phyloP scores from a whole-genome alignment of 2,888 invertebrate genomes.

The Adelphocoris suturalis region DNA sequence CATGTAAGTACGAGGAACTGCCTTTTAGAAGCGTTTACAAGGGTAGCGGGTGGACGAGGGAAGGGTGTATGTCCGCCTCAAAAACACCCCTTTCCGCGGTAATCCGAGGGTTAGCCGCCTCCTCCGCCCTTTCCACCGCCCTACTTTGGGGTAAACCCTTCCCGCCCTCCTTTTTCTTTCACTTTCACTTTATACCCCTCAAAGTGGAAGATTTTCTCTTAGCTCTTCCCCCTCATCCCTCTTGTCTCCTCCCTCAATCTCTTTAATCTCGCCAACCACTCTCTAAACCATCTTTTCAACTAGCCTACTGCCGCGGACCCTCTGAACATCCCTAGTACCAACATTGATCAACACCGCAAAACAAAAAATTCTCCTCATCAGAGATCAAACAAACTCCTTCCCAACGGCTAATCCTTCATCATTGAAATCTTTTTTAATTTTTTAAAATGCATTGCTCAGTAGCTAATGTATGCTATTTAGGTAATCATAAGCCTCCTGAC shows the following conservation, averaged over 20 bases:
- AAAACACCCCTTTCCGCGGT: background rate
- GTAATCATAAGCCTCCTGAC: no score
- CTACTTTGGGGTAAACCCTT: background rate
- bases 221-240: background rate
- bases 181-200: conserved; percentile 28
- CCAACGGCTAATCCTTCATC: background rate
- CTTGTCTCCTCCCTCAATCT: background rate
- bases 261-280: background rate
- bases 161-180: conserved; percentile 31
- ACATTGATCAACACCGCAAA: no score
- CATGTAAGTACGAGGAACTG: conserved; percentile 42
- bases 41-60: background rate
- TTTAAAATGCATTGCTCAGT: background rate
- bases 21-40: conserved; percentile 15
- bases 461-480: no score
- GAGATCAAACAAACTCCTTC: background rate
- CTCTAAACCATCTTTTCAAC: background rate
- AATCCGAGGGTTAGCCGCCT: conserved; percentile 52
- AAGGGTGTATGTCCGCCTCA: background rate
- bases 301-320: background rate
- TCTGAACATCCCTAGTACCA: no score
- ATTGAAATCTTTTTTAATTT: background rate
- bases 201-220: conserved; percentile 46
- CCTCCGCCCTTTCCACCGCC: background rate
- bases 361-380: background rate